Evolutionary conservation across 2,113 vertebrate genomes (phyloP).

Genomic region (Mobula hypostoma): DNA sequence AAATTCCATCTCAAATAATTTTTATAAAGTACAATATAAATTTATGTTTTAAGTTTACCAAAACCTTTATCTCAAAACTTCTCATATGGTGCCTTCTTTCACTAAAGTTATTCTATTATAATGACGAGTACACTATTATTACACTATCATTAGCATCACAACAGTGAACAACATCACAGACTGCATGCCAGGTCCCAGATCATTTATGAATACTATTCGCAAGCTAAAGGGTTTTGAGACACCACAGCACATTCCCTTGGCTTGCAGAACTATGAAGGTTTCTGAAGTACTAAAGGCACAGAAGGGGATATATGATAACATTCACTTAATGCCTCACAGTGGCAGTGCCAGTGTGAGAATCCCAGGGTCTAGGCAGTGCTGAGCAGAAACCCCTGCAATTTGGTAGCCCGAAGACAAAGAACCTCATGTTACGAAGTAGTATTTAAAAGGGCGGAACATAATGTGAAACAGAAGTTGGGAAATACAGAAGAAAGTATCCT

Average conservation of each 20-base stretch:
- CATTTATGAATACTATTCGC: not conserved
- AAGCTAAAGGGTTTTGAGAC: not conserved
- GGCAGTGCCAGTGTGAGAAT: not conserved
- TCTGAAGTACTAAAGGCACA: too few relatives aligned
- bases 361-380: not conserved
- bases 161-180: not conserved
- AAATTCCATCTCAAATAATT: not conserved
- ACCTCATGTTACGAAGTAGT: not conserved
- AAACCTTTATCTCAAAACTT: not conserved
- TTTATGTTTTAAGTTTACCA: not conserved
- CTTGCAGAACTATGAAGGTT: too few relatives aligned
- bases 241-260: too few relatives aligned
- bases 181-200: not conserved
- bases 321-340: not conserved
- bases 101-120: not conserved
- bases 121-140: not conserved
- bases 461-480: not conserved
- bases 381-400: not conserved
- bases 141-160: not conserved
- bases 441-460: not conserved
- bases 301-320: not conserved
- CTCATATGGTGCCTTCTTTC: not conserved
- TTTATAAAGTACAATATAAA: not conserved
- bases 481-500: not conserved
- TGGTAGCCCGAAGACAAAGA: not conserved